A percentile compares a stretch with the other conserved stretches of the same genome.
phyloP scores from a whole-genome alignment of 2,888 invertebrate genomes.

The Harpagoxenus sublaevis region DNA sequence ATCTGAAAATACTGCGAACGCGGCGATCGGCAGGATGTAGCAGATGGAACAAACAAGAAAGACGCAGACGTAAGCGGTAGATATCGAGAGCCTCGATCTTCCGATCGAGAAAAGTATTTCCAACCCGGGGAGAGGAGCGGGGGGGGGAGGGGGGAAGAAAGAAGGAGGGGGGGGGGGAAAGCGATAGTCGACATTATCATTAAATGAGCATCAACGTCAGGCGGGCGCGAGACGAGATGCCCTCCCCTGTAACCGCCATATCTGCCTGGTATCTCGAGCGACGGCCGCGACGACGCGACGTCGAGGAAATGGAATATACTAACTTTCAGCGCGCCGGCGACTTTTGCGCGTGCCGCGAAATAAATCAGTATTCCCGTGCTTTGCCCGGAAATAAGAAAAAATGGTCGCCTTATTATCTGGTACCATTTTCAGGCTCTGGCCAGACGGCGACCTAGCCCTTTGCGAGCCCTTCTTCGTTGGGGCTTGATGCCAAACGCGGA shows the following conservation, averaged over 20 bases:
- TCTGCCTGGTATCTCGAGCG: slow-evolving; percentile 30
- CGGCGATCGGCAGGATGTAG: neutral
- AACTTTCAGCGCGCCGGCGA: slow-evolving; percentile 24
- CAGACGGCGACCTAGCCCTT: slow-evolving; percentile 12
- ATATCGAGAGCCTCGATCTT: slow-evolving; percentile 33
- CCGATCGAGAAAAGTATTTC: slow-evolving; percentile 26
- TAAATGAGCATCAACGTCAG: slow-evolving; percentile 53
- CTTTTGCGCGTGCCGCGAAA: slow-evolving; percentile 48
- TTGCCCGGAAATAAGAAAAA: slow-evolving; percentile 70
- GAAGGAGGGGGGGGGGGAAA: neutral
- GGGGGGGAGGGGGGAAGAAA: neutral
- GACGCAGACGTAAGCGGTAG: neutral
- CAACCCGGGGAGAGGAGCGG: neutral
- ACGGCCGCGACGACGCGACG: slow-evolving; percentile 9
- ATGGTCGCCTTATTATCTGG: slow-evolving; percentile 67
- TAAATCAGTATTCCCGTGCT: slow-evolving; percentile 70
- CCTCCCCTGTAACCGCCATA: neutral
- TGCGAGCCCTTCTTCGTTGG: slow-evolving; percentile 26
- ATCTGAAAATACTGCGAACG: slow-evolving; percentile 19
- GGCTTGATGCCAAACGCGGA: slow-evolving; percentile 37
- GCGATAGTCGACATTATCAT: slow-evolving; percentile 50
- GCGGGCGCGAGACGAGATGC: slow-evolving; percentile 11
- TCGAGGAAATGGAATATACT: slow-evolving; percentile 51
- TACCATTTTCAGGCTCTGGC: slow-evolving; percentile 14
- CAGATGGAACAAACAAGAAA: slow-evolving; percentile 19